These are phyloP conservation scores for Cheilosia pagana DNA, from an alignment of 2,888 invertebrate species.

Conservation along the genomic window DNA sequence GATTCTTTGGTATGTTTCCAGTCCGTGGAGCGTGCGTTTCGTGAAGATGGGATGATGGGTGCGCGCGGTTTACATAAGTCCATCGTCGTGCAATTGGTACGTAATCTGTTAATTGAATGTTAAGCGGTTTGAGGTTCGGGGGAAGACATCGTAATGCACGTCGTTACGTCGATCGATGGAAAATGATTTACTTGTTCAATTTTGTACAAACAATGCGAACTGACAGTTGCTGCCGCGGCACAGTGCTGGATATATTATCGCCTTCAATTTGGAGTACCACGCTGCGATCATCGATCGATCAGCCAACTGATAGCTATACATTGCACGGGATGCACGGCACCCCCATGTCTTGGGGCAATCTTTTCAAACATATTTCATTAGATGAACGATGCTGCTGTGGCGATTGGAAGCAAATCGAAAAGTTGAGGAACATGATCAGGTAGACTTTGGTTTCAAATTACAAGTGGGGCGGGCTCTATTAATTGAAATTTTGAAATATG, in stretches of 20 bases:
- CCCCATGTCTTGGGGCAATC: slow-evolving; percentile 46
- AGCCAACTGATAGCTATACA: slow-evolving; percentile 38
- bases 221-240: background rate
- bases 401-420: slow-evolving; percentile 43
- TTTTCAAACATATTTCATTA: slow-evolving; percentile 38
- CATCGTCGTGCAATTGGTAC: slow-evolving; percentile 1
- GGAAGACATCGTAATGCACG: slow-evolving; percentile 10
- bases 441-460: slow-evolving; percentile 20
- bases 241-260: slow-evolving; percentile 4
- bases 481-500: slow-evolving; percentile 37
- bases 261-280: slow-evolving; percentile 41
- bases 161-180: slow-evolving; percentile 21
- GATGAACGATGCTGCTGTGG: slow-evolving; percentile 48
- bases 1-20: slow-evolving; percentile 39
- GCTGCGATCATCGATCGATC: slow-evolving; percentile 59
- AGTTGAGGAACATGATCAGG: slow-evolving; percentile 24
- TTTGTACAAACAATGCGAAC: slow-evolving; percentile 16
- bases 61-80: slow-evolving; percentile 13
- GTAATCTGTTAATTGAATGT: slow-evolving; percentile 32
- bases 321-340: slow-evolving; percentile 56
- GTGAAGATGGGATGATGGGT: slow-evolving; percentile 42
- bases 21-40: slow-evolving; percentile 22
- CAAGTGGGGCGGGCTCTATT: background rate
- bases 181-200: slow-evolving; percentile 42
- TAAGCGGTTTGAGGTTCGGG: background rate